These are phyloP conservation scores for Leptopterna dolabrata DNA, from an alignment of 2,888 invertebrate genomes.

Conservation along the genomic window DNA sequence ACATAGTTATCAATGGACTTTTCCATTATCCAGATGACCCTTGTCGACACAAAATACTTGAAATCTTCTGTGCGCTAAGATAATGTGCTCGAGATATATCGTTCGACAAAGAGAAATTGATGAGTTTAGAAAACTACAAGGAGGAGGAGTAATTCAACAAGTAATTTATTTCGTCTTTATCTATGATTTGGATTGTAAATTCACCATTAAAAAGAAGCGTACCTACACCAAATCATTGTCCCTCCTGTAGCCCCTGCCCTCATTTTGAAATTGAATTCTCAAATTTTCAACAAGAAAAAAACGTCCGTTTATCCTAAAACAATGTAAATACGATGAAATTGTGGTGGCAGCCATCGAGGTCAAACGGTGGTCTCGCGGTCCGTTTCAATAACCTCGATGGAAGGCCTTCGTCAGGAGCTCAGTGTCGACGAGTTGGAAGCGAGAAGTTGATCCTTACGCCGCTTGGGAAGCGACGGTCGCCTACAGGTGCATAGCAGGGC, in stretches of 20 bases:
- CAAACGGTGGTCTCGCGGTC: conserved; percentile 94
- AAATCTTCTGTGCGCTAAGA: neutral
- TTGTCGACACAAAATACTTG: too few species aligned
- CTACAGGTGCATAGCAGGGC: conserved; percentile 58
- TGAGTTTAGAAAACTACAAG: neutral
- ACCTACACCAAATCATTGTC: neutral
- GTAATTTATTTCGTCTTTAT: too few species aligned
- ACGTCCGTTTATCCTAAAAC: conserved; percentile 12
- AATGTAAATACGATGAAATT: neutral
- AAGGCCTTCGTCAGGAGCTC: conserved; percentile 89
- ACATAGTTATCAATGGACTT: too few species aligned
- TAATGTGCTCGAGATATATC: neutral
- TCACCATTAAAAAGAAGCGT: neutral
- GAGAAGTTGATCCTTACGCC: conserved; percentile 72
- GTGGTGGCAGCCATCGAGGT: conserved; percentile 64
- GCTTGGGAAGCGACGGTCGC: conserved; percentile 47
- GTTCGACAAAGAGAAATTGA: neutral
- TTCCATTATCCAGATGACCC: neutral
- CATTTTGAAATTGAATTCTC: neutral
- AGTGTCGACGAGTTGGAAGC: conserved; percentile 71
- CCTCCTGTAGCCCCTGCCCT: neutral
- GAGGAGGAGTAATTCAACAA: neutral
- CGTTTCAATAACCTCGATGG: conserved; percentile 93
- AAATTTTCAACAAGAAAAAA: too few species aligned
- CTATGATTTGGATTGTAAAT: neutral